A percentile compares a stretch with the other conserved stretches of the same genome.
Conservation (phyloP, 2,888 invertebrate species). For the Metalampra italica region DNA sequence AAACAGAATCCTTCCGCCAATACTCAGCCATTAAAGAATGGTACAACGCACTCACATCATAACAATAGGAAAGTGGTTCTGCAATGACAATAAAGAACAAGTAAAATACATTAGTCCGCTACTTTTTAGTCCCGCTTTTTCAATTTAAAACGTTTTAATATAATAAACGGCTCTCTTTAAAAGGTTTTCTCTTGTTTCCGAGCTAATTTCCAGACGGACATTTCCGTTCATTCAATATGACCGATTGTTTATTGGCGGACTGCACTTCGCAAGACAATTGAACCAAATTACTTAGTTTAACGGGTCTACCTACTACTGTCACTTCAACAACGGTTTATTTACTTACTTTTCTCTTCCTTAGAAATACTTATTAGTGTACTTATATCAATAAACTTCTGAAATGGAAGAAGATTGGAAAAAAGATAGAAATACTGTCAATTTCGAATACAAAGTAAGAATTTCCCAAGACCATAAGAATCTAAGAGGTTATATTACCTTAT, state of each 20-base stretch:
- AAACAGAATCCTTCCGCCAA: too few species aligned
- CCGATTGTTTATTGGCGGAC: constrained; percentile 73
- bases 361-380: too few species aligned
- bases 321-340: background rate
- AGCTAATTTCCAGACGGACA: constrained; percentile 73
- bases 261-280: constrained; percentile 70
- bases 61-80: constrained; percentile 29
- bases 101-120: constrained; percentile 58
- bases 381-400: too few species aligned
- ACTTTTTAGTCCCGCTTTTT: constrained; percentile 38
- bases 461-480: too few species aligned
- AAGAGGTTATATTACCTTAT: too few species aligned
- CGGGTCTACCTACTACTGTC: constrained; percentile 49
- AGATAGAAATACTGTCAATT: too few species aligned
- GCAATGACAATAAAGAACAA: constrained; percentile 35
- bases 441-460: too few species aligned
- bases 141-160: constrained; percentile 61
- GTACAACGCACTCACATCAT: constrained; percentile 21
- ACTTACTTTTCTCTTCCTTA: background rate
- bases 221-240: constrained; percentile 78
- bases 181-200: constrained; percentile 75
- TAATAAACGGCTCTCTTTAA: constrained; percentile 67
- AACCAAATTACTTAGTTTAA: constrained; percentile 64
- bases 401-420: too few species aligned
- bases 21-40: background rate